Percentiles rank a stretch among this genome's conserved stretches.
phyloP scores from a whole-genome alignment of 2,113 vertebrate genomes.

The Hylia prasina region DNA sequence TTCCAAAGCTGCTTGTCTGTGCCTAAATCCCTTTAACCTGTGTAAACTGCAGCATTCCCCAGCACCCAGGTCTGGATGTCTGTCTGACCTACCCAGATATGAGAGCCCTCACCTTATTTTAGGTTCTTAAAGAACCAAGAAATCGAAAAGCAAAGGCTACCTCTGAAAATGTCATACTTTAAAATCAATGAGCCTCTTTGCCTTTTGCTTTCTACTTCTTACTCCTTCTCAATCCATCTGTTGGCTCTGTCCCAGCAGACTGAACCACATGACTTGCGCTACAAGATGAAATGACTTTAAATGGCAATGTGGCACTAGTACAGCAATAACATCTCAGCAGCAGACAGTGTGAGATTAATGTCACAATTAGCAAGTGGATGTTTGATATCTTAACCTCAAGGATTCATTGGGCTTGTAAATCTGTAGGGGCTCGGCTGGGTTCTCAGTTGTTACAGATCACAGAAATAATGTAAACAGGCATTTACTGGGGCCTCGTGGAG shows the following conservation, averaged over 20 bases:
- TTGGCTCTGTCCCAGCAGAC: conserved; percentile 20
- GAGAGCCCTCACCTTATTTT: not conserved
- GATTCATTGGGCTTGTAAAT: conserved; percentile 34
- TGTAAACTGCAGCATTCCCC: not conserved
- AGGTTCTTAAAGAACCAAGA: not conserved
- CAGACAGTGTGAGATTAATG: conserved; percentile 42
- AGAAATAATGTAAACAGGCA: not conserved
- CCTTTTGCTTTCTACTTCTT: conserved; percentile 6
- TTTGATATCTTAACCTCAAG: conserved; percentile 45
- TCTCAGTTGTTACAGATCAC: not conserved
- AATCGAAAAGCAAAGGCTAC: not conserved
- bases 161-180: not conserved
- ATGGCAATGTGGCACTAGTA: conserved; percentile 34
- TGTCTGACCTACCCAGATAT: not conserved
- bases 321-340: conserved; percentile 36
- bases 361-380: conserved; percentile 28
- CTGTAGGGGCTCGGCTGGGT: not conserved
- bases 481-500: not conserved
- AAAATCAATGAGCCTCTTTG: not conserved
- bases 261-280: not conserved
- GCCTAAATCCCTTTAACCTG: not conserved
- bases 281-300: conserved; percentile 59
- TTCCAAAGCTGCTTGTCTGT: not conserved
- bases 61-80: not conserved
- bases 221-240: not conserved